Conservation (phyloP, 2,113 vertebrate species). For the Hippocampus guttulatus region DNA sequence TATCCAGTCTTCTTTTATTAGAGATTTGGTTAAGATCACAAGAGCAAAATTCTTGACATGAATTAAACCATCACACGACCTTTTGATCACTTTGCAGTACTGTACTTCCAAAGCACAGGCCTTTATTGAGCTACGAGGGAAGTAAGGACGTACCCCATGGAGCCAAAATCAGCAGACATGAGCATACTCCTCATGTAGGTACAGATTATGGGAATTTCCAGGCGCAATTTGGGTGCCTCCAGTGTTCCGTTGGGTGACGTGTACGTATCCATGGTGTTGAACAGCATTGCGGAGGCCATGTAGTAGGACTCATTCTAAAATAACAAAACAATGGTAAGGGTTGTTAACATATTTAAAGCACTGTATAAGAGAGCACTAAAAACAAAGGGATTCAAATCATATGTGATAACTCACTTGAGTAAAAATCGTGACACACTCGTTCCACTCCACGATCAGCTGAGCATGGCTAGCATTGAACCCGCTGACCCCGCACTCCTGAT, state of each 20-base stretch:
- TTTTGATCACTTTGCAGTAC: background rate
- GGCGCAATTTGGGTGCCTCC: slow-evolving; percentile 49
- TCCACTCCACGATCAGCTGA: slow-evolving; percentile 74
- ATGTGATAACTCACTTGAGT: slow-evolving; percentile 66
- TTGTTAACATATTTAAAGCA: background rate
- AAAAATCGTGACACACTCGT: slow-evolving; percentile 69
- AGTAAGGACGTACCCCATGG: slow-evolving; percentile 68
- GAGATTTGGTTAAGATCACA: no score
- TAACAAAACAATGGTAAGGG: background rate
- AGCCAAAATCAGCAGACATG: slow-evolving; percentile 74
- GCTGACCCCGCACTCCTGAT: slow-evolving; percentile 67
- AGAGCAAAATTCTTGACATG: no score
- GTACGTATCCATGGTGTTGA: slow-evolving; percentile 51
- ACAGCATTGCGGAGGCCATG: slow-evolving; percentile 69
- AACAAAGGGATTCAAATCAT: background rate
- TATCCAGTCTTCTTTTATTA: no score
- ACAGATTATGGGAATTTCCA: slow-evolving; percentile 73
- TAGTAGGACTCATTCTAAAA: slow-evolving; percentile 79
- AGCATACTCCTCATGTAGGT: slow-evolving; percentile 74
- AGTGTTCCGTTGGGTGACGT: slow-evolving; percentile 16
- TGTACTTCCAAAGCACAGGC: background rate
- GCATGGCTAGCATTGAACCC: slow-evolving; percentile 68
- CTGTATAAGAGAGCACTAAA: background rate
- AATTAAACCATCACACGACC: no score
- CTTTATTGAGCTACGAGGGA: background rate